Conservation (phyloP, 2,113 vertebrate species). For the Panthera leo region DNA sequence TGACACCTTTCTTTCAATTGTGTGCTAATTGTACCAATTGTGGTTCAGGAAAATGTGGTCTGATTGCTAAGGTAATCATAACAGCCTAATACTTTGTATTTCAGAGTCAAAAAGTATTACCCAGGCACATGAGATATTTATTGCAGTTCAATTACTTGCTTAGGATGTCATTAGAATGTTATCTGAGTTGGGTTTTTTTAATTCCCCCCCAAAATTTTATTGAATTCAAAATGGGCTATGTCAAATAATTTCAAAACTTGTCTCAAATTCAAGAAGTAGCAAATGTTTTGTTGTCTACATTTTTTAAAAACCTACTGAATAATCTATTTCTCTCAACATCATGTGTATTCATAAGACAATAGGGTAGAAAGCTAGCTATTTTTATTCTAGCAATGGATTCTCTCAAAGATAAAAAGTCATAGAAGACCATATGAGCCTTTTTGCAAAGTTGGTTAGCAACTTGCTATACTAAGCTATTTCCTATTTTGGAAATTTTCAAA, state of each 20-base stretch:
- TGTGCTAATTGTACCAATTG: not conserved
- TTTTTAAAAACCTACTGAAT: not conserved
- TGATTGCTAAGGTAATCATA: conserved; percentile 3
- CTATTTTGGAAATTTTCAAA: conserved; percentile 43
- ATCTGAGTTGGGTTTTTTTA: not conserved
- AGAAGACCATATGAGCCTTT: not conserved
- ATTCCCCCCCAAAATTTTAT: not conserved
- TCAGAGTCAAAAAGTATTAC: conserved; percentile 36
- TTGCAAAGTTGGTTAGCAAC: conserved; percentile 31
- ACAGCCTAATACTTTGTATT: not conserved
- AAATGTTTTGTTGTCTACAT: not conserved
- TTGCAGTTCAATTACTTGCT: not conserved
- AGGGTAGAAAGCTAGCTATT: not conserved
- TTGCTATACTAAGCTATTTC: not conserved
- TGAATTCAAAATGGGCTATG: not conserved
- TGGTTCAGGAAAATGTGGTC: conserved; percentile 26
- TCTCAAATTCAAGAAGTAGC: conserved; percentile 9
- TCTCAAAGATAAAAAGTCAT: not conserved
- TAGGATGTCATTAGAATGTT: not conserved
- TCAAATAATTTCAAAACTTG: not conserved
- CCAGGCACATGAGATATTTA: not conserved
- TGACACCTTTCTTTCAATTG: not conserved
- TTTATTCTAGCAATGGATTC: not conserved
- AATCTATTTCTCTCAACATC: not conserved
- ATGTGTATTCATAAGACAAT: not conserved